Base-by-base conservation (phyloP, 2,888 invertebrate genomes). In the Eudemis profundana region DNA sequence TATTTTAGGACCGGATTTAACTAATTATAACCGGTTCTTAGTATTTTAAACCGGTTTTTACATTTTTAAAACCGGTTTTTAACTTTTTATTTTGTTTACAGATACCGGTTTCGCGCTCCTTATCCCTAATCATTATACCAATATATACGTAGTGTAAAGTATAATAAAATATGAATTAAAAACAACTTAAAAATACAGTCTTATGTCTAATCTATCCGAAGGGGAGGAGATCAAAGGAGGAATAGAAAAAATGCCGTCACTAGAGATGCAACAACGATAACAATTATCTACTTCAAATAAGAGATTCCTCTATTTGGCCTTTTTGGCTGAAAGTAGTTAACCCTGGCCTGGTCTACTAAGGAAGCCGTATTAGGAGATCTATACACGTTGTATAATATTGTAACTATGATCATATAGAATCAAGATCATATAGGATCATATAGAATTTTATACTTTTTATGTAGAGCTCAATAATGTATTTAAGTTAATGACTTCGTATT, bases 211-310 rank as follows among this genome's bases (percentile, higher is more conserved):
- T 12, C 17, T 64, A 57, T 60, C 29, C 8, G 40, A 60, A 61
- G 68, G 61, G 36, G 44, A 63, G 69, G 69, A 71, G 66, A 68
- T 71, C 54, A 67, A 70, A 64, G 42, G 46, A 64, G 69, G 68
- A 70, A 70, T 70, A 68, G 33, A 68, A 71, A 71, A 49, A 19
- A 44, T 44, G 17, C 36, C 15, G 33, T 63, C 50, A 42, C 36
- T 50, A 47, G 57, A 54, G 8, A 54, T 59, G 50, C 56, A 66
- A 59, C 23, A 27, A 64, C 40, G 15, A 42, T 40, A 50, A 51
- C 42, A 42, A 40, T 49, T n/a, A 19, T 14, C n/a, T 61, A 61
- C 42, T 42, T 50, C 5, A 51, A 60, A 33, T 46, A 59, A 23
- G 8, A 59, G 23, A 46, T 29, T 23, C n/a, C n/a, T n/a, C 33